Evolutionary conservation across 2,113 vertebrate species (phyloP), one percentile per base, ranked within the genome.

Genomic region (Passer domesticus): DNA sequence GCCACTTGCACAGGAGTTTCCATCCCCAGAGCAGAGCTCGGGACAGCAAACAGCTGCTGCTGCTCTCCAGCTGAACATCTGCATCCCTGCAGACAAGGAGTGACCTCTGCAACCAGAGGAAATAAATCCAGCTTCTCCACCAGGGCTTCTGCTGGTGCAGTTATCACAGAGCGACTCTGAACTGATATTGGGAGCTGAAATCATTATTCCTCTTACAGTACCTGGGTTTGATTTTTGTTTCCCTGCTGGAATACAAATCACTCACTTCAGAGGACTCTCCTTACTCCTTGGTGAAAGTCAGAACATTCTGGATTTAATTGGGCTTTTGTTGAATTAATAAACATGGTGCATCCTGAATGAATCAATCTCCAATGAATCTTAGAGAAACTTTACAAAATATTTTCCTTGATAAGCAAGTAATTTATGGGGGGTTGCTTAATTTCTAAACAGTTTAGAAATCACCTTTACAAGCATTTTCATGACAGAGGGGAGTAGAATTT

Each of bases 331-430:
- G 25, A 83, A 53, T 52, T 72, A 53, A 80, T 49, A 64, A 86
- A 66, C 0, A 0, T 0, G 1, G 25, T 43, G 10, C 8, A 15
- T 23, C 58, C 17, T 58, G 41, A 83, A 68, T 25, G 18, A 69
- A 35, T 69, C 13, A 6, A 20, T 11, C 13, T 20, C 25, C 63
- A 53, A n/a, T 28, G 77, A 69, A 37, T 24, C 33, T 12, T 69
- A 28, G 5, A 62, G 46, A 66, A 73, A 53, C 16, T 9, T 50
- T 58, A 18, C 5, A 44, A 68, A 76, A 44, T 18, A 28, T 58
- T 58, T 73, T 27, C 28, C 31, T 41, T 73, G 3, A 28, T 66
- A 53, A 6, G 6, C 3, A 49, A 68, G 23, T 4, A 44, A 58
- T 25, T 60, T 22, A 66, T 15, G 10, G 22, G 46, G 56, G 19